These are phyloP conservation scores for Plestiodon gilberti DNA, from an alignment of 2,113 vertebrate genomes.

Conservation along the genomic window DNA sequence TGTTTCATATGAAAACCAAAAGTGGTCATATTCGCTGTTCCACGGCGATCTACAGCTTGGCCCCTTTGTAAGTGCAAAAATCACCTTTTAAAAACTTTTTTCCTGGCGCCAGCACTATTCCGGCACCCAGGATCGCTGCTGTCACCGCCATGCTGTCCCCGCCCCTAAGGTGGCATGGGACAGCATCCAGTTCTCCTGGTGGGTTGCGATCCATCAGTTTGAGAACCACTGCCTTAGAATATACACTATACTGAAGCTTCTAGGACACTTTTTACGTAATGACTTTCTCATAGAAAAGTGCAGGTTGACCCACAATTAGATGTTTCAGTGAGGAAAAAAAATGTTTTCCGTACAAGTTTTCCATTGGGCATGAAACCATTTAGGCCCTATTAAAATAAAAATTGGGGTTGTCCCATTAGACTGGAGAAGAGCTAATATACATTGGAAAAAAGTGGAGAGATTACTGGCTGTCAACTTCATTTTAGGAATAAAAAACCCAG, in stretches of 20 bases:
- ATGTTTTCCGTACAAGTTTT: neutral
- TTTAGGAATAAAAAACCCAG: neutral
- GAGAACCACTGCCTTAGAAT: neutral
- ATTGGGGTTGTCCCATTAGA: slow-evolving; percentile 1
- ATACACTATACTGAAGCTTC: neutral
- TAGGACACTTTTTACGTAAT: neutral
- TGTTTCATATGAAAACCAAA: no score
- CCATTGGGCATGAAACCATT: slow-evolving; percentile 12
- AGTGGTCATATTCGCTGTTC: no score
- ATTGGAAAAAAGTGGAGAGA: neutral
- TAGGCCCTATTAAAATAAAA: slow-evolving; percentile 6
- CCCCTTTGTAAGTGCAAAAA: no score
- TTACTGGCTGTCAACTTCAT: neutral
- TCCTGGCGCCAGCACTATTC: no score
- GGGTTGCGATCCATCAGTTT: no score
- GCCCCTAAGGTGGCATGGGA: no score
- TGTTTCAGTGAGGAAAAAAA: neutral
- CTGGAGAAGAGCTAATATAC: neutral
- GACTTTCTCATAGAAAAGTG: neutral
- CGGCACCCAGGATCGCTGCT: no score
- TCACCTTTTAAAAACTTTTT: no score
- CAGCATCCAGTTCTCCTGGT: no score
- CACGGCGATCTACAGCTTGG: no score
- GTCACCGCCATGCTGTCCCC: no score
- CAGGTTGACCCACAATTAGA: neutral